A percentile compares a stretch with the other conserved stretches of the same genome.
phyloP scores from a whole-genome alignment of 2,797 vertebrate genomes.

The Sebastolobus alascanus region DNA sequence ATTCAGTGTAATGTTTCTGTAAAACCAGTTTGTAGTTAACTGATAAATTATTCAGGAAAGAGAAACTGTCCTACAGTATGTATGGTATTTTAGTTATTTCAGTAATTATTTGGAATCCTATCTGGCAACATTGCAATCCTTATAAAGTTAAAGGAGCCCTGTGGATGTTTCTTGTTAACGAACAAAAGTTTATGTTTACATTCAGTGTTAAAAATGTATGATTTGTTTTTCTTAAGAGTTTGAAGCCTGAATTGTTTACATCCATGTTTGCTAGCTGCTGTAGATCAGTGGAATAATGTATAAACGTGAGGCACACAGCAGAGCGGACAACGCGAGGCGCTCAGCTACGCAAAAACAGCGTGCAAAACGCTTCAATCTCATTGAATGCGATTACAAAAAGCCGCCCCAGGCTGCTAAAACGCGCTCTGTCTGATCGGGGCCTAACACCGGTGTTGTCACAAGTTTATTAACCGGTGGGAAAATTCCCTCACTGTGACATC shows the following conservation, averaged over 20 bases:
- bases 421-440: too few species aligned
- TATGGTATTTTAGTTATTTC: neutral
- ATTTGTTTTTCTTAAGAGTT: neutral
- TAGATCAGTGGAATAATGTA: neutral
- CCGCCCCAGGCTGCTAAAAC: too few species aligned
- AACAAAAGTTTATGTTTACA: neutral
- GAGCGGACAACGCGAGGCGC: too few species aligned
- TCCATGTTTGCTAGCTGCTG: neutral
- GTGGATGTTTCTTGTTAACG: neutral
- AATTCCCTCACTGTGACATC: too few species aligned
- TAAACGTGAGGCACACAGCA: neutral
- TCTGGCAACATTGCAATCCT: neutral
- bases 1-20: neutral
- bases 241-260: neutral
- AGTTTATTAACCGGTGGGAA: too few species aligned
- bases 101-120: neutral
- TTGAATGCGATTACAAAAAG: too few species aligned
- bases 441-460: too few species aligned
- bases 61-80: neutral
- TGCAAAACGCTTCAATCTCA: too few species aligned
- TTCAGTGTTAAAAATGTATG: neutral
- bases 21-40: neutral
- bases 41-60: neutral
- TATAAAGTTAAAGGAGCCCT: neutral
- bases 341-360: too few species aligned